These are phyloP conservation scores for Myzus persicae DNA, from an alignment of 1,140 invertebrate species.

Conservation along the genomic window DNA sequence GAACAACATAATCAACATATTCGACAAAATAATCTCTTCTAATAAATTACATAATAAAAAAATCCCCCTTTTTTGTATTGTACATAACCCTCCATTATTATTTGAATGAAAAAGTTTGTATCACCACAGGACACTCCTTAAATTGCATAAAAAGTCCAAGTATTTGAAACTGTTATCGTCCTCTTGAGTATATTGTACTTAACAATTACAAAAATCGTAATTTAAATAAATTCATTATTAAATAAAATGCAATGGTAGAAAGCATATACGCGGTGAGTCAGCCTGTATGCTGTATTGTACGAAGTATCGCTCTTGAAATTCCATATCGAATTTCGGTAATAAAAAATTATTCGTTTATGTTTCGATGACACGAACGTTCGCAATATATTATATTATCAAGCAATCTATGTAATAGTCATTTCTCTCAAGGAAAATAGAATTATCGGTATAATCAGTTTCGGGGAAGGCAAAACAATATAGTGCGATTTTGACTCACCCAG, in stretches of 20 bases:
- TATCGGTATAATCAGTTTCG: not conserved
- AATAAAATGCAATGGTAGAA: not conserved
- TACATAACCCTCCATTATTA: no score
- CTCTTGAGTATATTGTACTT: not conserved
- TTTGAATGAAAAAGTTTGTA: not conserved
- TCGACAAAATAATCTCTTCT: not conserved
- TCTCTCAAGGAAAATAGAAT: not conserved
- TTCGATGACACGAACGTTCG: not conserved
- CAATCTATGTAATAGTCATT: not conserved
- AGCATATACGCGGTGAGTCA: not conserved
- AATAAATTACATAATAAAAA: not conserved
- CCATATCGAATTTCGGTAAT: not conserved
- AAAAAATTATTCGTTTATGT: conserved; percentile 1
- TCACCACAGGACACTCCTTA: not conserved
- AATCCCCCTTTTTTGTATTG: no score
- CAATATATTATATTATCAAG: not conserved
- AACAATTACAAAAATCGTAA: not conserved
- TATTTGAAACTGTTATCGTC: no score
- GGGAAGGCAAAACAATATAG: not conserved
- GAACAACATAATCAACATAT: not conserved
- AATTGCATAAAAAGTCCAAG: no score
- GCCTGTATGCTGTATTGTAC: not conserved
- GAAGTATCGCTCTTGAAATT: not conserved
- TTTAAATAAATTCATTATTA: not conserved
- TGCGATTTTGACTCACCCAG: not conserved